phyloP scores from a whole-genome alignment of 2,888 invertebrate species.

The Xestia ashworthii region DNA sequence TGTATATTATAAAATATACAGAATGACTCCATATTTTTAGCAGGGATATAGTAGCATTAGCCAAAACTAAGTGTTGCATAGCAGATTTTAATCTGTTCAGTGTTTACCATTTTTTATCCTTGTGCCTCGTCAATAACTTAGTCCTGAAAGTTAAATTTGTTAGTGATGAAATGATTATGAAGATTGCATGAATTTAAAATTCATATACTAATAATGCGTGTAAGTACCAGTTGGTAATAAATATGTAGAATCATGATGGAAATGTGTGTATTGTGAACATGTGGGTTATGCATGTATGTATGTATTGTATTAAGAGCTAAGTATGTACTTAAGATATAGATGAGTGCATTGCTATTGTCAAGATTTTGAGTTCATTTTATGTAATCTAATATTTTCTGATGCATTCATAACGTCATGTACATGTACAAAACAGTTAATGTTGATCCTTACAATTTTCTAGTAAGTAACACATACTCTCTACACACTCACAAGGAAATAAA shows the following conservation, averaged over 20 bases:
- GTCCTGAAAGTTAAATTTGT: slow-evolving; percentile 94
- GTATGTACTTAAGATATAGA: slow-evolving; percentile 25
- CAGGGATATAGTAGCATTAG: slow-evolving; percentile 75
- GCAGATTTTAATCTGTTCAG: slow-evolving; percentile 78
- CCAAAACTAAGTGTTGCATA: slow-evolving; percentile 81
- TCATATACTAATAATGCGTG: slow-evolving; percentile 50
- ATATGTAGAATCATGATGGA: slow-evolving; percentile 27
- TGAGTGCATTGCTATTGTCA: slow-evolving; percentile 19
- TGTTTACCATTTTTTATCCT: slow-evolving; percentile 96
- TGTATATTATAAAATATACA: slow-evolving; percentile 46
- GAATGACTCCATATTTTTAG: slow-evolving; percentile 61
- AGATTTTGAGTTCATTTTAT: slow-evolving; percentile 8
- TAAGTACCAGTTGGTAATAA: slow-evolving; percentile 20
- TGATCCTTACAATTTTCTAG: background rate
- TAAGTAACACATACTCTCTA: slow-evolving; percentile 14
- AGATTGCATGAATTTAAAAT: slow-evolving; percentile 69
- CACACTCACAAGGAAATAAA: slow-evolving; percentile 27
- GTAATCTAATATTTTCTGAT: slow-evolving; percentile 5
- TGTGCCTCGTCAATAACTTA: slow-evolving; percentile 96
- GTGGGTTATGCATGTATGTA: slow-evolving; percentile 15
- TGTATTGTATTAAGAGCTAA: slow-evolving; percentile 41
- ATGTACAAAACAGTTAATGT: background rate
- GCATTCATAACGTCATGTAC: background rate
- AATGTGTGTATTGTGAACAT: slow-evolving; percentile 37
- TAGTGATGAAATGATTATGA: slow-evolving; percentile 88